Evolutionary conservation across 2,888 invertebrate genomes (phyloP), one percentile per base, ranked within the genome.

Genomic region (Leucoma salicis): DNA sequence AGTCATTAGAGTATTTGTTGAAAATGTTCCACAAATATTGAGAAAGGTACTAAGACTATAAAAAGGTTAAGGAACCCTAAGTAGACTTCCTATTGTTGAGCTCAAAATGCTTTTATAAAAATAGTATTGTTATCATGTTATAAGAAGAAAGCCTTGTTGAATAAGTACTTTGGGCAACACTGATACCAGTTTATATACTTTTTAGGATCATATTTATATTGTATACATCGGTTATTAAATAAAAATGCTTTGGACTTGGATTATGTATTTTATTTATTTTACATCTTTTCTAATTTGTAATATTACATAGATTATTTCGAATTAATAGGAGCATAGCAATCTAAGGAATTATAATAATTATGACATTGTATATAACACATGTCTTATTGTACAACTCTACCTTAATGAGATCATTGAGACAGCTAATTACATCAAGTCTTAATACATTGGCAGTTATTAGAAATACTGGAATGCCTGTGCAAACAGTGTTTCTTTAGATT

Each of bases 401-500:
- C 6, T 21, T 21, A 2, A 21, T 21, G 21, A 21, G 21, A 21
- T 21, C 21, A 21, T 21, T 21, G 6, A 21, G 8, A n/a, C n/a
- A n/a, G n/a, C n/a, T n/a, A n/a, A n/a, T n/a, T 2, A 1, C 8
- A 5, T 21, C 6, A 25, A 16, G 15, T 13, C 16, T 39, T 39
- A n/a, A 2, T 18, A 34, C 32, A 28, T 5, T 25, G 13, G 21
- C 15, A 37, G n/a, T 50, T 42, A 38, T 39, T 31, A 15, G 31
- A 31, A 38, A 63, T 6, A 4, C 6, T 65, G 29, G 60, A 42
- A 65, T 88, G 87, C 47, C 67, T 72, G 39, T 83, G 71, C 15
- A 58, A 57, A 42, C 68, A 70, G 49, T 90, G 90, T 65, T 90
- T 90, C 53, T 90, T 90, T 16, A 90, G 73, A 63, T 90, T 90